Evolutionary conservation across 2,113 vertebrate species (phyloP).

Genomic region (Oryzias curvinotus): DNA sequence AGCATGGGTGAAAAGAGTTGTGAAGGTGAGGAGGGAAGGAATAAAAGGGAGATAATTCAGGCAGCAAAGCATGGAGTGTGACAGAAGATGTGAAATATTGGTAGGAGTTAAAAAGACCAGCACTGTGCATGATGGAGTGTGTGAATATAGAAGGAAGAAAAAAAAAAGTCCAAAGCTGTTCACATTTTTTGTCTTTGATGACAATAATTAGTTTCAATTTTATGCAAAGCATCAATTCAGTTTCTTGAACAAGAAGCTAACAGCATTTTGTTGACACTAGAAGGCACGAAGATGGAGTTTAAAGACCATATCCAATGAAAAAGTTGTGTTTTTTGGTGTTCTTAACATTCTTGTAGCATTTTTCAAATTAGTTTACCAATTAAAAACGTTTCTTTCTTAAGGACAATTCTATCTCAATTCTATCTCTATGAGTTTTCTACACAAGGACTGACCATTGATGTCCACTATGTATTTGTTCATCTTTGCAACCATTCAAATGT

Average conservation of each 20-base stretch:
- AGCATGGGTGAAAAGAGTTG: slow-evolving; percentile 21
- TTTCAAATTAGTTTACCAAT: neutral
- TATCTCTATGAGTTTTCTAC: neutral
- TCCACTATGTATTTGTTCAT: neutral
- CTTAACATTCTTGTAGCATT: too few relatives aligned
- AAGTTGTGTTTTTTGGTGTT: too few relatives aligned
- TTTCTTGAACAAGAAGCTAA: too few relatives aligned
- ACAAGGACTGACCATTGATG: neutral
- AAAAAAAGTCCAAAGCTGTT: neutral
- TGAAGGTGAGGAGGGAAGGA: slow-evolving; percentile 29
- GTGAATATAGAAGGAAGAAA: slow-evolving; percentile 9
- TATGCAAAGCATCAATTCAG: too few relatives aligned
- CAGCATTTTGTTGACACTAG: too few relatives aligned
- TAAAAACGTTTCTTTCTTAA: neutral
- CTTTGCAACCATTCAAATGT: neutral
- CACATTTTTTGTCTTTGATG: slow-evolving; percentile 5
- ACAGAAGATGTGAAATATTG: slow-evolving; percentile 52
- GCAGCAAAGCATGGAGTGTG: slow-evolving; percentile 34
- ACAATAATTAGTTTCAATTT: too few relatives aligned
- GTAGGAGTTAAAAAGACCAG: slow-evolving; percentile 31
- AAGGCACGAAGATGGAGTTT: too few relatives aligned
- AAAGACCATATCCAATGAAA: too few relatives aligned
- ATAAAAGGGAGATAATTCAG: slow-evolving; percentile 42
- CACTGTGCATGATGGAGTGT: slow-evolving; percentile 12
- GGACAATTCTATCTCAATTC: neutral